phyloP scores from a whole-genome alignment of 2,888 invertebrate genomes.

The Sinelater perroti region DNA sequence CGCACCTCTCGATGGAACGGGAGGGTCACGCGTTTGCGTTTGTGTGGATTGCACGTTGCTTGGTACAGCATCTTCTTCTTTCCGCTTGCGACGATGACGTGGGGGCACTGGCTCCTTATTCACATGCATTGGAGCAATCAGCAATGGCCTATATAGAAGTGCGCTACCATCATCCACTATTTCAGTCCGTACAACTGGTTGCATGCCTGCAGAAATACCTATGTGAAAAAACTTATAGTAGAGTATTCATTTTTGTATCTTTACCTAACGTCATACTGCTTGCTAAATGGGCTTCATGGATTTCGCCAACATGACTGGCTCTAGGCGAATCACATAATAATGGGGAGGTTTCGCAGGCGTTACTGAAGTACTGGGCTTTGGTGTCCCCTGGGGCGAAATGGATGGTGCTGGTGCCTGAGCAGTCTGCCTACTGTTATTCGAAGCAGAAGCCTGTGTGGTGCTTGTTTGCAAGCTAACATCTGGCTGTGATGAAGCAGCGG shows the following conservation, averaged over 20 bases:
- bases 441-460: slow-evolving; percentile 39
- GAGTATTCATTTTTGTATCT: slow-evolving; percentile 9
- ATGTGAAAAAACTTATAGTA: not conserved
- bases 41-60: slow-evolving; percentile 28
- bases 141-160: slow-evolving; percentile 34
- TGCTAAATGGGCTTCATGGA: slow-evolving; percentile 46
- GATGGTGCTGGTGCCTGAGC: slow-evolving; percentile 29
- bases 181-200: slow-evolving; percentile 27
- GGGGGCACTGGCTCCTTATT: slow-evolving; percentile 59
- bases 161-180: slow-evolving; percentile 26
- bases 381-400: slow-evolving; percentile 30
- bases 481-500: slow-evolving; percentile 37
- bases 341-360: slow-evolving; percentile 29
- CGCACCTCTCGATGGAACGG: slow-evolving; percentile 61
- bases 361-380: slow-evolving; percentile 12
- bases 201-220: slow-evolving; percentile 11
- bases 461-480: slow-evolving; percentile 44
- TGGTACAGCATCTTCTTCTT: slow-evolving; percentile 53
- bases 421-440: slow-evolving; percentile 30
- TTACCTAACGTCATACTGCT: slow-evolving; percentile 48
- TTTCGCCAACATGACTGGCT: slow-evolving; percentile 44
- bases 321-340: slow-evolving; percentile 40
- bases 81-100: slow-evolving; percentile 60
- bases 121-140: slow-evolving; percentile 33
- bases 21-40: slow-evolving; percentile 50